A percentile compares a stretch with the other conserved stretches of the same genome.
Conservation (phyloP, 2,797 vertebrate genomes). For the Danio jaintianensis region DNA sequence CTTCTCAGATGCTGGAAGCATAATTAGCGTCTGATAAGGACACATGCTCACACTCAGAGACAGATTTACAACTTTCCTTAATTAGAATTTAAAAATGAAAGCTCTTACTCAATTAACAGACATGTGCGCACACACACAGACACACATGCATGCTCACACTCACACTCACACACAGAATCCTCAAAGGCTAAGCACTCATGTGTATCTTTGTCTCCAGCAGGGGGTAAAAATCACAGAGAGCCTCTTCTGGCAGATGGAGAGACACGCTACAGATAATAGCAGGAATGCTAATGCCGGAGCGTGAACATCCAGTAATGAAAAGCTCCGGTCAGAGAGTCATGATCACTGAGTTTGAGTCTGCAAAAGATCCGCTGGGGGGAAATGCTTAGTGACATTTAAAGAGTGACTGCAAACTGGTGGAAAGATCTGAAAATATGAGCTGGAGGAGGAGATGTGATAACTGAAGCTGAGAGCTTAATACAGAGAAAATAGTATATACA, state of each 20-base stretch:
- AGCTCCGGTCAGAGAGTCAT: not conserved
- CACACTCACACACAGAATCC: slow-evolving; percentile 33
- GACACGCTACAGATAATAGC: slow-evolving; percentile 49
- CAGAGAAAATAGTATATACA: too few species aligned
- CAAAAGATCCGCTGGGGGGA: not conserved
- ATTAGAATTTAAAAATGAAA: slow-evolving; percentile 42
- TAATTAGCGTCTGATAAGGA: slow-evolving; percentile 24
- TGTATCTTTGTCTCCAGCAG: slow-evolving; percentile 41
- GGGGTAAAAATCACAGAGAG: slow-evolving; percentile 47
- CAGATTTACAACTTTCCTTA: slow-evolving; percentile 35
- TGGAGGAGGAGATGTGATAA: not conserved
- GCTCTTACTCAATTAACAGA: slow-evolving; percentile 35
- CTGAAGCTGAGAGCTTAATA: too few species aligned
- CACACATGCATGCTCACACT: not conserved
- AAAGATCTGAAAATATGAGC: not conserved
- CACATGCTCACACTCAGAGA: slow-evolving; percentile 31
- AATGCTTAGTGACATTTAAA: slow-evolving; percentile 38
- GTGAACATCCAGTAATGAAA: slow-evolving; percentile 21
- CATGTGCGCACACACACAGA: slow-evolving; percentile 19
- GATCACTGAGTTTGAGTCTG: too few species aligned
- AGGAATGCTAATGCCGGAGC: slow-evolving; percentile 14
- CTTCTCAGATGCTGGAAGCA: slow-evolving; percentile 4
- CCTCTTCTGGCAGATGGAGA: slow-evolving; percentile 52
- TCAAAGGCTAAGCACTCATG: slow-evolving; percentile 40
- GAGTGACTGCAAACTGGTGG: not conserved